Evolutionary conservation across 2,888 invertebrate genomes (phyloP).

Genomic region (Subacronicta megacephala): DNA sequence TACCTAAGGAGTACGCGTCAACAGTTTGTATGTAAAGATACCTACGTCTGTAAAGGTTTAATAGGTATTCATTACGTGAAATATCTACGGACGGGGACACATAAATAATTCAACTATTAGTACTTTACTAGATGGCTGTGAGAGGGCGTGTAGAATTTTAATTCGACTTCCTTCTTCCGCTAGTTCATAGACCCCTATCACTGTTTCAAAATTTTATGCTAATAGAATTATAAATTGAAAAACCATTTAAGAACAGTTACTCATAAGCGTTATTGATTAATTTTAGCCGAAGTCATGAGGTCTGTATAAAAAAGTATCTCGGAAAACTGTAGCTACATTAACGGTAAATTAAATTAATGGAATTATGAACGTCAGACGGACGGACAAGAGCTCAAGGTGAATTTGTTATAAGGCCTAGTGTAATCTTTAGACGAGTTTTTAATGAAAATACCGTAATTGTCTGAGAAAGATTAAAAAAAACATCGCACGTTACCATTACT

Average conservation of each 20-base stretch:
- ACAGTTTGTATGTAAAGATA: slow-evolving; percentile 18
- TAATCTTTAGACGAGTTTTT: not conserved
- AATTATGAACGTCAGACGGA: slow-evolving; percentile 35
- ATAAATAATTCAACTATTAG: slow-evolving; percentile 58
- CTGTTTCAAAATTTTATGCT: slow-evolving; percentile 45
- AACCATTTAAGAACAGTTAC: slow-evolving; percentile 24
- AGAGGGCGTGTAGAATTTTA: slow-evolving; percentile 52
- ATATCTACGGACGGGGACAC: slow-evolving; percentile 45
- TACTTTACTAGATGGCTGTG: slow-evolving; percentile 35
- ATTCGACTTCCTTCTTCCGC: slow-evolving; percentile 59
- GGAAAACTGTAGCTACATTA: slow-evolving; percentile 31
- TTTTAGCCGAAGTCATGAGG: slow-evolving; percentile 8
- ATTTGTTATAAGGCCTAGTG: slow-evolving; percentile 4
- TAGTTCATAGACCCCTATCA: slow-evolving; percentile 56
- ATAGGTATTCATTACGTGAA: slow-evolving; percentile 55
- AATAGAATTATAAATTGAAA: too few relatives aligned
- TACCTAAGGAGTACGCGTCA: slow-evolving; percentile 26
- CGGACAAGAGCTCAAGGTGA: slow-evolving; percentile 27
- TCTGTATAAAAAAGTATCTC: slow-evolving; percentile 12
- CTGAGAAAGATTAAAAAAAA: not conserved
- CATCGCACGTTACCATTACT: too few relatives aligned
- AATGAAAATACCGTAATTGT: not conserved
- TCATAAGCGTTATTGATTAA: slow-evolving; percentile 1
- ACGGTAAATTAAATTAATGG: slow-evolving; percentile 45
- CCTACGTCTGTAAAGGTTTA: slow-evolving; percentile 32